phyloP scores from a whole-genome alignment of 2,888 invertebrate species.

The Kuschelorhynchus macadamiae region DNA sequence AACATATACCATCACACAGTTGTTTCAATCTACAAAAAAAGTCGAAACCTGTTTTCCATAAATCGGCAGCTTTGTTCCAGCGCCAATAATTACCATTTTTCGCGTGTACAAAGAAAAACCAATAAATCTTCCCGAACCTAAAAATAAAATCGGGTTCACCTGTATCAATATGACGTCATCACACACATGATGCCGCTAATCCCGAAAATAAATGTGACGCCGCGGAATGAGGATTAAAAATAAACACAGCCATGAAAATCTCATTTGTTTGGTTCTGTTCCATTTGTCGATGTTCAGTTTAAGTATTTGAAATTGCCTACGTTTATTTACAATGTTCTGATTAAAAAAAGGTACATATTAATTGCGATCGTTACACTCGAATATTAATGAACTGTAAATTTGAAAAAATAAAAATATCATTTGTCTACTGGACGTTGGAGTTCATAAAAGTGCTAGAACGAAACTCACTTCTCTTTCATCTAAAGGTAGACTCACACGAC shows the following conservation, averaged over 20 bases:
- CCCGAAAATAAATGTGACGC: slow-evolving; percentile 47
- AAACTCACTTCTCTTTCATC: too few relatives aligned
- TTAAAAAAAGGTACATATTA: background rate
- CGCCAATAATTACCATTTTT: slow-evolving; percentile 32
- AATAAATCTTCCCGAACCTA: slow-evolving; percentile 31
- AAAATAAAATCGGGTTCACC: slow-evolving; percentile 40
- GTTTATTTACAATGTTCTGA: background rate
- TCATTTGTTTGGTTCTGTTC: background rate
- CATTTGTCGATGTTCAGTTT: background rate
- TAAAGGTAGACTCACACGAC: too few relatives aligned
- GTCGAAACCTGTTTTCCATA: slow-evolving; percentile 19
- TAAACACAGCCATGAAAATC: slow-evolving; percentile 18
- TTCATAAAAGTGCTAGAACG: too few relatives aligned
- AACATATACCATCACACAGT: too few relatives aligned
- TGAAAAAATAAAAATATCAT: too few relatives aligned
- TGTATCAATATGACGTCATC: slow-evolving; percentile 48
- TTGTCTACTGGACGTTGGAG: too few relatives aligned
- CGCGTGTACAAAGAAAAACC: slow-evolving; percentile 19
- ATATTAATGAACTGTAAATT: too few relatives aligned
- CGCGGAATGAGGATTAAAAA: slow-evolving; percentile 24
- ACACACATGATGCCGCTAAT: slow-evolving; percentile 42
- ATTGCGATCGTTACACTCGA: too few relatives aligned
- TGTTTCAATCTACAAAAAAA: too few relatives aligned
- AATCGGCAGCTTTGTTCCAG: slow-evolving; percentile 23
- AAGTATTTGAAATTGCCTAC: slow-evolving; percentile 1